These are phyloP conservation scores for Gila robusta DNA, from an alignment of 2,797 vertebrate species.

Conservation along the genomic window DNA sequence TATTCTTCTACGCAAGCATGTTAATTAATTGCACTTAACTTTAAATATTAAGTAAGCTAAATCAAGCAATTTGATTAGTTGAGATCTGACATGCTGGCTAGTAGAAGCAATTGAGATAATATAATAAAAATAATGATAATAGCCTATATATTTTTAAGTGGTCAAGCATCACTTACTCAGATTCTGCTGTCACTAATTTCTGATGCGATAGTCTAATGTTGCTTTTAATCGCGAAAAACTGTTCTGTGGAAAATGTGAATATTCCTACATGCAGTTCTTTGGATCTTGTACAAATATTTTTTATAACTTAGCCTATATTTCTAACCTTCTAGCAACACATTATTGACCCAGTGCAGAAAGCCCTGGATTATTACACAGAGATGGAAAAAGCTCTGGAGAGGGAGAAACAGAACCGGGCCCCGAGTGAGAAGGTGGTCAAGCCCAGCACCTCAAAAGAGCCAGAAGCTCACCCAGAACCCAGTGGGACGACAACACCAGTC, in stretches of 20 bases:
- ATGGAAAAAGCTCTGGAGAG: conserved; percentile 83
- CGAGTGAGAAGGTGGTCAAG: conserved; percentile 69
- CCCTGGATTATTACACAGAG: conserved; percentile 83
- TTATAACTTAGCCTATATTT: not conserved
- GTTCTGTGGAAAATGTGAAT: not conserved
- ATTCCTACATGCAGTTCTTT: not conserved
- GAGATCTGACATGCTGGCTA: not conserved
- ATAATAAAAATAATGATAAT: too few species aligned
- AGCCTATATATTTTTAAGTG: not conserved
- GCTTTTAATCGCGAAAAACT: not conserved
- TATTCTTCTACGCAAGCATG: not conserved
- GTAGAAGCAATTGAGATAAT: not conserved
- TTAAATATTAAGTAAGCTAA: not conserved
- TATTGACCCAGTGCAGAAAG: conserved; percentile 81
- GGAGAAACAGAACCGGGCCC: conserved; percentile 74
- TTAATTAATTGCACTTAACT: not conserved
- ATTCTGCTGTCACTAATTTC: not conserved
- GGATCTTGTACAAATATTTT: not conserved
- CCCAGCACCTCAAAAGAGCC: conserved; percentile 51
- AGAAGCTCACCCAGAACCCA: conserved; percentile 32
- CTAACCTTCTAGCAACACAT: conserved; percentile 79
- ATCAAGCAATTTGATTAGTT: not conserved
- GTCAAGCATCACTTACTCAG: not conserved
- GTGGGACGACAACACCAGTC: conserved; percentile 36
- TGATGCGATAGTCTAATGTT: not conserved